phyloP scores from a whole-genome alignment of 1,140 invertebrate species.

The Pseudomyrmex sp. region DNA sequence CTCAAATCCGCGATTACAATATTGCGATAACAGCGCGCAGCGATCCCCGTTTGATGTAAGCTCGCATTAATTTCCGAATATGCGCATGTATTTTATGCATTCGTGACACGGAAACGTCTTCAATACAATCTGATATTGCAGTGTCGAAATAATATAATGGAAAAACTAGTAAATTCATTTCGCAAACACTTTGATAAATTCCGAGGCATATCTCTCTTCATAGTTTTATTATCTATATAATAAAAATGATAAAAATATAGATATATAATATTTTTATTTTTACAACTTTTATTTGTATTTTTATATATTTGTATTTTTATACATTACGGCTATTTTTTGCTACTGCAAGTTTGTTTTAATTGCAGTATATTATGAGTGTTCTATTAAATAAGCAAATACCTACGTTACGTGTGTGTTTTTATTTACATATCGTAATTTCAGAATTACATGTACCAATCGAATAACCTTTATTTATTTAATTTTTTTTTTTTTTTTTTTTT shows the following conservation, averaged over 20 bases:
- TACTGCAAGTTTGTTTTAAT: neutral
- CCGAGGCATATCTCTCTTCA: too few species aligned
- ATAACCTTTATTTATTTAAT: neutral
- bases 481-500: neutral
- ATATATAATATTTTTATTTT: too few species aligned
- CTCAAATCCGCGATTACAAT: slow-evolving; percentile 33
- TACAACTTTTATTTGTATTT: too few species aligned
- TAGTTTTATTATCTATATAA: too few species aligned
- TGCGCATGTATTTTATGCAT: neutral
- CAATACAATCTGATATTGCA: too few species aligned
- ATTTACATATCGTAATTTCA: neutral
- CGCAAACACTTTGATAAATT: too few species aligned
- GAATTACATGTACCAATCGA: slow-evolving; percentile 2
- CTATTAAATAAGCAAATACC: neutral
- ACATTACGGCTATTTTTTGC: neutral
- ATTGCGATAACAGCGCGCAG: slow-evolving; percentile 11
- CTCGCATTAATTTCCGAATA: neutral
- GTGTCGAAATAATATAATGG: too few species aligned
- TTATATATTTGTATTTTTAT: neutral
- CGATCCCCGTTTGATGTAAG: neutral
- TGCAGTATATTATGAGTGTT: neutral
- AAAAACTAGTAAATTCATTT: too few species aligned
- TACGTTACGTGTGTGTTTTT: neutral
- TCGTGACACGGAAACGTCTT: too few species aligned
- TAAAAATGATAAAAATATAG: too few species aligned